A percentile compares a stretch with the other conserved stretches of the same genome.
These are phyloP conservation scores for Macrophya alboannulata DNA, from an alignment of 2,888 invertebrate species.

Conservation along the genomic window DNA sequence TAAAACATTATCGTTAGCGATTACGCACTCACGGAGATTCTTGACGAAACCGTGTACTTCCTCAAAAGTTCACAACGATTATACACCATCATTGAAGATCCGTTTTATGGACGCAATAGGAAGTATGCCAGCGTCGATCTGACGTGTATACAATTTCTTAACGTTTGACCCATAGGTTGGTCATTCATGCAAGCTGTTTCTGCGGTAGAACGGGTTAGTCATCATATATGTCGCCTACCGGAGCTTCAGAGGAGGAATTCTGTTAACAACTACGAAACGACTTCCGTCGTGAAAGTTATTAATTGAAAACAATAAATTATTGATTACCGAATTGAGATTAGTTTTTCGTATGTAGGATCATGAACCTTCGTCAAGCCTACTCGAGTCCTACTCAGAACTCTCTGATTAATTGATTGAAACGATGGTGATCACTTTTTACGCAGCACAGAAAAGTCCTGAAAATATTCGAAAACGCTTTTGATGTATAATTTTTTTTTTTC, in stretches of 20 bases:
- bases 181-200: neutral
- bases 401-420: neutral
- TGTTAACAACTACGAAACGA: neutral
- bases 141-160: constrained; percentile 21
- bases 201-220: neutral
- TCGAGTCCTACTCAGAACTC: neutral
- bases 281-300: neutral
- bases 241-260: neutral
- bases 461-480: neutral
- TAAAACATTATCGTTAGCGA: neutral
- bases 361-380: neutral
- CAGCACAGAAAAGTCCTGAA: neutral
- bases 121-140: neutral
- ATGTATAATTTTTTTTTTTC: neutral
- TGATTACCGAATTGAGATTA: neutral
- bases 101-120: neutral
- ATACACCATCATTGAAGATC: neutral
- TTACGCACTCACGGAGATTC: neutral
- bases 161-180: neutral
- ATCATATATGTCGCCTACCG: constrained; percentile 1
- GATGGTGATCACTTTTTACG: neutral
- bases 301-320: neutral
- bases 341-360: neutral
- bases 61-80: neutral
- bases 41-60: neutral